These are phyloP conservation scores for Eupithecia inturbata DNA, from an alignment of 2,888 invertebrate genomes.

Conservation along the genomic window DNA sequence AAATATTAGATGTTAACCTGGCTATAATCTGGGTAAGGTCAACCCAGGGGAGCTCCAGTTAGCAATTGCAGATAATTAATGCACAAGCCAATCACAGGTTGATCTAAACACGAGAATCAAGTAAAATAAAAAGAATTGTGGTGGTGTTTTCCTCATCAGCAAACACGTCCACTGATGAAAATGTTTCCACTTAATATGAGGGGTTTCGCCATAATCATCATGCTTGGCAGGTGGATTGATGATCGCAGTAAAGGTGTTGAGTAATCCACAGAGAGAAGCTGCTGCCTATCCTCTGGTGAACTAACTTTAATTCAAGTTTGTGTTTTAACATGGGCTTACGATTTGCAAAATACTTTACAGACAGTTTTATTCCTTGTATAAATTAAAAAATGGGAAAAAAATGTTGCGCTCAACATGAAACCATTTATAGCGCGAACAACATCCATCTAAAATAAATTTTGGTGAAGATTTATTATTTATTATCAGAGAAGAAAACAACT, in stretches of 20 bases:
- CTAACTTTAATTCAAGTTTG: not conserved
- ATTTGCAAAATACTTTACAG: not conserved
- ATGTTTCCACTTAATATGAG: not conserved
- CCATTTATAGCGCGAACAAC: not conserved
- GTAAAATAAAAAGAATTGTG: not conserved
- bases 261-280: not conserved
- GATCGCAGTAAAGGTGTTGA: not conserved
- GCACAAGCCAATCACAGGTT: slow-evolving; percentile 40
- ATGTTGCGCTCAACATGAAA: not conserved
- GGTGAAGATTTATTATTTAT: not conserved
- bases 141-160: not conserved
- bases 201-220: not conserved
- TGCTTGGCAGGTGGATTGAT: not conserved
- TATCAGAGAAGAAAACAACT: not conserved
- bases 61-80: slow-evolving; percentile 45
- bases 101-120: not conserved
- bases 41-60: slow-evolving; percentile 37
- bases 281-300: not conserved
- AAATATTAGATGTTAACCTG: slow-evolving; percentile 15
- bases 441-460: not conserved
- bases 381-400: not conserved
- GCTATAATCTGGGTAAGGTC: slow-evolving; percentile 29
- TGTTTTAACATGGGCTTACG: not conserved
- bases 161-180: not conserved
- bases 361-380: not conserved